These are phyloP conservation scores for Thaleichthys pacificus DNA, from an alignment of 2,797 vertebrate genomes.

Conservation along the genomic window DNA sequence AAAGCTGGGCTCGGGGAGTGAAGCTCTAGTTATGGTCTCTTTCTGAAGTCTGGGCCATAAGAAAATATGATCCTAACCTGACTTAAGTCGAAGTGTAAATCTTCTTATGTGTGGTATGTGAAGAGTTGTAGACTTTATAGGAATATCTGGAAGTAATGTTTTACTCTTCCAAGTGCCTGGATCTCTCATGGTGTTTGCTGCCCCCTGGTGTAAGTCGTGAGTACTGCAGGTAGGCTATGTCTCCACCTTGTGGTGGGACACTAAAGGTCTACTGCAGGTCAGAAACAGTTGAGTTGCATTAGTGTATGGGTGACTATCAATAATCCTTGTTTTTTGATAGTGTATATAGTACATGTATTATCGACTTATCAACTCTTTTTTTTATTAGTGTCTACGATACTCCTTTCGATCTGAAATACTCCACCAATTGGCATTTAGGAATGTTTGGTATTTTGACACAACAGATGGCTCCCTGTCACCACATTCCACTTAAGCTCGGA, in stretches of 20 bases:
- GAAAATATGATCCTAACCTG: background rate
- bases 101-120: background rate
- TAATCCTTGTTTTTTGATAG: no score
- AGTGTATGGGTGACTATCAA: background rate
- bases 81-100: background rate
- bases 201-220: background rate
- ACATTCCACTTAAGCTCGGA: constrained; percentile 28
- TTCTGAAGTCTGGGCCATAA: background rate
- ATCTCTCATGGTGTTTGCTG: background rate
- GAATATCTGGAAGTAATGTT: background rate
- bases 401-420: background rate
- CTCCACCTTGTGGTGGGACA: background rate
- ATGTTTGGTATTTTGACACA: constrained; percentile 53
- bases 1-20: background rate
- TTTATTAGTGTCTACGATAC: background rate
- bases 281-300: background rate
- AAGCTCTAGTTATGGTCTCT: background rate
- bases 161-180: background rate
- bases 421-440: background rate
- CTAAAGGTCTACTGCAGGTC: background rate
- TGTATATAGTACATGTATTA: no score
- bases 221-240: background rate
- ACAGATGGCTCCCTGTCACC: constrained; percentile 52
- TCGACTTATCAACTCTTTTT: background rate
- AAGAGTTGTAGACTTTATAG: no score